Percentiles rank a stretch among this genome's conserved stretches.
Conservation (phyloP, 30 jellyfish, hydroid and myxozoan genomes). For the Sanderia malayensis region DNA sequence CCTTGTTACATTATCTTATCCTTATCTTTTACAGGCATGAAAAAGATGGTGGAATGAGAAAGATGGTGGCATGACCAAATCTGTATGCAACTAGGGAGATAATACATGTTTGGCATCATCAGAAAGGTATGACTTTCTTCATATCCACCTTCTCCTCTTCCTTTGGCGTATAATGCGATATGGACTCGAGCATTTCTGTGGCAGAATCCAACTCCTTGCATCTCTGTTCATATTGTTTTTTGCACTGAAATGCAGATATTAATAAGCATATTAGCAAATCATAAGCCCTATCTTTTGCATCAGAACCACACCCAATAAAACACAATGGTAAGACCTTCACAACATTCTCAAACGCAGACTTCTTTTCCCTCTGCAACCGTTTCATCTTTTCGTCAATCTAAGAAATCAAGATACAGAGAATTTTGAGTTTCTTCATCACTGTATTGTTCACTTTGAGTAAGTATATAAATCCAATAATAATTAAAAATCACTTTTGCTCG, state of each 20-base stretch:
- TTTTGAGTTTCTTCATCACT: no score
- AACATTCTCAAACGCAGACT: constrained; percentile 61
- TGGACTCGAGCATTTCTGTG: constrained; percentile 45
- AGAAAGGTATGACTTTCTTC: no score
- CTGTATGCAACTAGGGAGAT: no score
- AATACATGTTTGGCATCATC: no score
- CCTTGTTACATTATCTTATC: no score
- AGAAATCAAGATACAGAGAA: neutral
- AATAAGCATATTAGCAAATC: neutral
- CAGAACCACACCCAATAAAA: no score
- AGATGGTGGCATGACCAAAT: no score
- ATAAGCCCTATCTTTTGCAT: neutral
- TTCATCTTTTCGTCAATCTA: constrained; percentile 83
- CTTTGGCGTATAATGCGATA: constrained; percentile 54
- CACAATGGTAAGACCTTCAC: no score
- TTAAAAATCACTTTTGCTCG: constrained; percentile 46
- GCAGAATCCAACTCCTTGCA: constrained; percentile 68
- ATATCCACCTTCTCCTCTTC: constrained; percentile 83
- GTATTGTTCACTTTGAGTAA: no score
- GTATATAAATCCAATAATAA: no score
- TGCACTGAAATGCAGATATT: constrained; percentile 50
- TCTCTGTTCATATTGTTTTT: constrained; percentile 67
- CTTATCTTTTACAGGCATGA: no score
- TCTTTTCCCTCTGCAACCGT: constrained; percentile 70
- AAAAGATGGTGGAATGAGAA: no score